Conservation (phyloP, 1,140 invertebrate species). For the Schmidtea mediterranea region DNA sequence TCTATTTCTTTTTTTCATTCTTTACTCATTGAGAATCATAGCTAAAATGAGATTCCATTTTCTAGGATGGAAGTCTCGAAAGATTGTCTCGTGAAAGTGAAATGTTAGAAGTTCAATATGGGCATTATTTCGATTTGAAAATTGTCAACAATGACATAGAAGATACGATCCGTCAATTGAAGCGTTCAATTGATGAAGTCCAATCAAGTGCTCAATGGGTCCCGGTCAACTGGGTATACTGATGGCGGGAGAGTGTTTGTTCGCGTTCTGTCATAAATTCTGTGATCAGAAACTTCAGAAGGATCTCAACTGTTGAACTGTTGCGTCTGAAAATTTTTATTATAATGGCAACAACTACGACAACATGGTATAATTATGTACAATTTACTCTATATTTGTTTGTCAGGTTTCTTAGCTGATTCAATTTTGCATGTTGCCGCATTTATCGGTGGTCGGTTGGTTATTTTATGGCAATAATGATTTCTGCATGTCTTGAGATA, state of each 20-base stretch:
- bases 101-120: conserved; percentile 69
- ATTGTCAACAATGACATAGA: conserved; percentile 98
- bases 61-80: conserved; percentile 53
- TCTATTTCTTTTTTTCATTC: no score
- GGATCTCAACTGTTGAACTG: no score
- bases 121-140: conserved; percentile 85
- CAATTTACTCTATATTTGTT: not conserved
- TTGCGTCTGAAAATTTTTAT: not conserved
- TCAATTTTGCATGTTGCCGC: conserved; percentile 32
- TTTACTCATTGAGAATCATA: no score
- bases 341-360: no score
- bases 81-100: conserved; percentile 77
- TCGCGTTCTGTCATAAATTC: not conserved
- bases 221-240: conserved; percentile 30
- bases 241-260: conserved; percentile 2
- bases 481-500: not conserved
- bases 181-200: conserved; percentile 60
- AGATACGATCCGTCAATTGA: conserved; percentile 70
- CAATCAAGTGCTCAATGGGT: conserved; percentile 76
- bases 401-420: not conserved
- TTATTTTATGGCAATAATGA: not conserved
- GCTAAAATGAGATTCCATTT: no score
- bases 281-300: not conserved
- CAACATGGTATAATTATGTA: not conserved
- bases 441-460: conserved; percentile 45